Evolutionary conservation across 2,113 vertebrate species (phyloP).

Genomic region (Lanius collurio): DNA sequence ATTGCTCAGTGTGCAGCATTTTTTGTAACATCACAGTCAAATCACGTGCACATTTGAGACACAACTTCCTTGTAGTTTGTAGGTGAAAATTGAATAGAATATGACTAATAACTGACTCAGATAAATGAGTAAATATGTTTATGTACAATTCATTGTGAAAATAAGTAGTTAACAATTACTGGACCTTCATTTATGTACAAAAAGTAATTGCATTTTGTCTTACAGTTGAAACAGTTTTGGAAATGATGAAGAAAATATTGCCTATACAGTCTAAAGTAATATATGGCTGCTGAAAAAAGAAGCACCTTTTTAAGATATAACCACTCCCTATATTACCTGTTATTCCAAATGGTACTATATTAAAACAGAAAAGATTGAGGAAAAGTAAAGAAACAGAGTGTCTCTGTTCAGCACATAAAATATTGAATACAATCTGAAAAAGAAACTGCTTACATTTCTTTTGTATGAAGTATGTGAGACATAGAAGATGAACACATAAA

Average conservation of each 20-base stretch:
- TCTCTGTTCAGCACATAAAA: background rate
- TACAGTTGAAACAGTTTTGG: background rate
- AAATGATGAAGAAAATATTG: background rate
- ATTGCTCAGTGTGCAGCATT: background rate
- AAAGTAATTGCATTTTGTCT: background rate
- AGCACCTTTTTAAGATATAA: background rate
- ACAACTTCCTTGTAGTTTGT: background rate
- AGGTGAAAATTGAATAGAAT: background rate
- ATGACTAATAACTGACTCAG: background rate
- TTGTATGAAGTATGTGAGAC: background rate
- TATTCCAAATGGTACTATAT: background rate
- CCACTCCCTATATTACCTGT: background rate
- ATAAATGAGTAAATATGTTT: background rate
- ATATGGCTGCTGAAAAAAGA: background rate
- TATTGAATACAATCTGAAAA: background rate
- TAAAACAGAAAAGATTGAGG: background rate
- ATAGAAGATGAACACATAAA: background rate
- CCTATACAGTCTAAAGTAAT: background rate
- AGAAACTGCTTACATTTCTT: background rate
- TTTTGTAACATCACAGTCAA: background rate
- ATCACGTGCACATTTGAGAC: background rate
- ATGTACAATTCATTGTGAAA: background rate
- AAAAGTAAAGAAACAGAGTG: background rate
- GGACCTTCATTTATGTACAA: background rate
- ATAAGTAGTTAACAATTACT: background rate